Percentiles rank a stretch among this genome's conserved stretches.
phyloP scores from a whole-genome alignment of 2,113 vertebrate species.

The Malurus melanocephalus region DNA sequence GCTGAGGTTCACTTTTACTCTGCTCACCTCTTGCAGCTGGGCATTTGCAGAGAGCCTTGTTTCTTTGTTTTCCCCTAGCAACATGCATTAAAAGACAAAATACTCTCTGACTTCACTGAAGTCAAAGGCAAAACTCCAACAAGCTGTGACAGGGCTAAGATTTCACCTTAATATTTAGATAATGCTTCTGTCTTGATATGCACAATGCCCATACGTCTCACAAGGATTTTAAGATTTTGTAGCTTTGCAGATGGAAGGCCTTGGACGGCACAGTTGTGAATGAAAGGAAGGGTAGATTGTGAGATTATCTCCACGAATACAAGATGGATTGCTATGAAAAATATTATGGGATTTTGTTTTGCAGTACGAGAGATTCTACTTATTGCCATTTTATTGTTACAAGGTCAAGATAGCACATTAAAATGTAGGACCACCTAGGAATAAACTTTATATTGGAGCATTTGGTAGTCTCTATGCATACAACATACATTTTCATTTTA shows the following conservation, averaged over 20 bases:
- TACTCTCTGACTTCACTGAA: background rate
- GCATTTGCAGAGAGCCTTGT: background rate
- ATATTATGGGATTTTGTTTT: background rate
- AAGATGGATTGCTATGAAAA: background rate
- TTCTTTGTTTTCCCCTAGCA: slow-evolving; percentile 2
- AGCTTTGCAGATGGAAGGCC: background rate
- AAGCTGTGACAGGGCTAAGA: background rate
- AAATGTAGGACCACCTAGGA: background rate
- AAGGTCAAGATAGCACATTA: background rate
- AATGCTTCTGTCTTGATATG: background rate
- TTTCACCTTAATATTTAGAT: slow-evolving; percentile 6
- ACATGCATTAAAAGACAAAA: background rate
- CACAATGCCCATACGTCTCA: background rate
- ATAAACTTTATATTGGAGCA: background rate
- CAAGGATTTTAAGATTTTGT: background rate
- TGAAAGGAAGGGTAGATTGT: background rate
- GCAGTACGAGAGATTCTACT: background rate
- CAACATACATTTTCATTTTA: background rate
- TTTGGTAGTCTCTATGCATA: background rate
- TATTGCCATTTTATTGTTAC: background rate
- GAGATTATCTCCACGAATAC: background rate
- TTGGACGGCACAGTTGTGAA: background rate
- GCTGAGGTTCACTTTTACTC: background rate
- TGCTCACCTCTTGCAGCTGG: background rate
- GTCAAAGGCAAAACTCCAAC: background rate